These are phyloP conservation scores for Melozone crissalis DNA, from an alignment of 2,113 vertebrate species.

Conservation along the genomic window DNA sequence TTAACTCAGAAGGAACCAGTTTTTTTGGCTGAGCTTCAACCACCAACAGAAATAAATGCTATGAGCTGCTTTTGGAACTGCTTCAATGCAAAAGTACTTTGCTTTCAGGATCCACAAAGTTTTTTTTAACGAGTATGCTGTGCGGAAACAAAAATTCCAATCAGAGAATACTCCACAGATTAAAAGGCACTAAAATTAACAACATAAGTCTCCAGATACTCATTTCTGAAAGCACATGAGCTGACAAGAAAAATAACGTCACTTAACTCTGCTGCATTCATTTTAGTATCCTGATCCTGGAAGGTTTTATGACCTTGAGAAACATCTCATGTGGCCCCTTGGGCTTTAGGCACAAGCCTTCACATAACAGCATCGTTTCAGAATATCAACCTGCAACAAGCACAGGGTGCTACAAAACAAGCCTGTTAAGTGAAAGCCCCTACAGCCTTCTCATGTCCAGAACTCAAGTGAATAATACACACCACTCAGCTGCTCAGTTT, in stretches of 20 bases:
- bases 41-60: conserved; percentile 22
- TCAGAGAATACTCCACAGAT: neutral
- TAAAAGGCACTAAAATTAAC: conserved; percentile 26
- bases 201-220: neutral
- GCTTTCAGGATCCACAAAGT: neutral
- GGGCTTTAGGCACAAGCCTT: neutral
- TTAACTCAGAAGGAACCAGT: neutral
- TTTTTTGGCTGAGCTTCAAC: conserved; percentile 11
- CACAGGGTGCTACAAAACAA: neutral
- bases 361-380: neutral
- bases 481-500: neutral
- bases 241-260: neutral
- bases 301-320: neutral
- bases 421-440: neutral
- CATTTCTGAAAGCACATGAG: neutral
- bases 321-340: neutral
- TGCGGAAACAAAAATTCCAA: neutral
- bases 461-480: neutral
- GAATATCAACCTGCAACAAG: neutral
- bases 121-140: conserved; percentile 2
- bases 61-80: conserved; percentile 26
- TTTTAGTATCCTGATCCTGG: neutral
- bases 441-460: neutral
- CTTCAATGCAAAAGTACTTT: conserved; percentile 17
- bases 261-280: neutral